Percentiles rank a stretch among this genome's conserved stretches.
Evolutionary conservation across 2,113 vertebrate genomes (phyloP).

Genomic region (Crotalus viridis): DNA sequence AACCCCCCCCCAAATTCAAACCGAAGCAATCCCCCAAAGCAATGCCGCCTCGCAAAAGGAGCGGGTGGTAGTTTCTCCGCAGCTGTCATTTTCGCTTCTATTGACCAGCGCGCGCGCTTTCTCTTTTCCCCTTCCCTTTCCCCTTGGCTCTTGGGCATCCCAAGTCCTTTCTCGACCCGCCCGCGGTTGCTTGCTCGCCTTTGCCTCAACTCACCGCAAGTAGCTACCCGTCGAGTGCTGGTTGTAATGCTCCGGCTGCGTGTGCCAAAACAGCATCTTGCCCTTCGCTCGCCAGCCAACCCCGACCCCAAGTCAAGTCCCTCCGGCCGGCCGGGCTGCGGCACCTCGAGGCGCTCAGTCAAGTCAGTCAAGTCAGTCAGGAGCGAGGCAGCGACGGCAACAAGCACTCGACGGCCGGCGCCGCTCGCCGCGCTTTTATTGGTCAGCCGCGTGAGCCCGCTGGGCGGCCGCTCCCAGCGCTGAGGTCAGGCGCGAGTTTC

Average conservation of each 20-base stretch:
- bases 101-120: background rate
- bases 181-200: background rate
- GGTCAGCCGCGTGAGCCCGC: slow-evolving; percentile 33
- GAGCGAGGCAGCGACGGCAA: background rate
- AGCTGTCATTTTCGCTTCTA: background rate
- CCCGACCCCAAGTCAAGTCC: slow-evolving; percentile 32
- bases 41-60: background rate
- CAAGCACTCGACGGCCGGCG: background rate
- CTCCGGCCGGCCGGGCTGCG: slow-evolving; percentile 14
- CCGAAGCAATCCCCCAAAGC: too few relatives aligned
- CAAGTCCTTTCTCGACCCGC: background rate
- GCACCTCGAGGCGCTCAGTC: background rate
- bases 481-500: slow-evolving; percentile 1
- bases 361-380: background rate
- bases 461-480: slow-evolving; percentile 30
- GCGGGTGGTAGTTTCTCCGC: background rate
- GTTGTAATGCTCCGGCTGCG: slow-evolving; percentile 88
- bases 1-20: background rate
- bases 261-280: slow-evolving; percentile 89
- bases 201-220: slow-evolving; percentile 79
- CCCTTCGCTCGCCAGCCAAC: slow-evolving; percentile 24
- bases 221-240: slow-evolving; percentile 80
- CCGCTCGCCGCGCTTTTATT: slow-evolving; percentile 60
- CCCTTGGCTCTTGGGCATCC: background rate
- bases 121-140: background rate